Conservation (phyloP, 2,888 invertebrate species). For the Temnothorax unifasciatus region DNA sequence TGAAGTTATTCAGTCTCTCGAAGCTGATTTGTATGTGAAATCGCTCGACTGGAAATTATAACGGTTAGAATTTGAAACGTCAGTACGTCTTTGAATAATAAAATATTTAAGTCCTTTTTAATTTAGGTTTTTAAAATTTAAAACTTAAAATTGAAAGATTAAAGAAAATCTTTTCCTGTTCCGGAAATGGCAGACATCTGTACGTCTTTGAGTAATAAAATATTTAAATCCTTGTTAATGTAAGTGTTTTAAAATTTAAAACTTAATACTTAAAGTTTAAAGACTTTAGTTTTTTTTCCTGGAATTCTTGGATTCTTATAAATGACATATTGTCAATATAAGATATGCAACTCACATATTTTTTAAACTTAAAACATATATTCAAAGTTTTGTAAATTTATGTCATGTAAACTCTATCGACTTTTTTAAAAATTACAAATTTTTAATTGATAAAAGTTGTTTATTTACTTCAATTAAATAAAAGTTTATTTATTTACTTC, state of each 20-base stretch:
- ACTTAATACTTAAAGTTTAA: not conserved
- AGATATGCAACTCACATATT: not conserved
- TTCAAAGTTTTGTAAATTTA: not conserved
- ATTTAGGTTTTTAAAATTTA: not conserved
- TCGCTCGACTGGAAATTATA: not conserved
- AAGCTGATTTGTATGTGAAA: not conserved
- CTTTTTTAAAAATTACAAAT: not conserved
- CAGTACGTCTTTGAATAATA: not conserved
- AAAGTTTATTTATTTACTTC: not conserved
- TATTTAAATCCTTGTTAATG: not conserved
- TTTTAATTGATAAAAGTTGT: not conserved
- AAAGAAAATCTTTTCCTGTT: not conserved
- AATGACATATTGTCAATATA: not conserved
- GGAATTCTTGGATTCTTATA: not conserved
- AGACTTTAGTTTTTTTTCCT: not conserved
- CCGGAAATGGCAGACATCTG: not conserved
- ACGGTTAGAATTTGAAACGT: not conserved
- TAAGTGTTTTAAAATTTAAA: not conserved
- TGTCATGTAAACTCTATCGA: not conserved
- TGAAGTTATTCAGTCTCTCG: slow-evolving; percentile 78
- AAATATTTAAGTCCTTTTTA: not conserved
- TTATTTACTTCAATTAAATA: too few relatives aligned
- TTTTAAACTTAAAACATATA: not conserved
- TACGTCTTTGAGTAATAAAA: not conserved
- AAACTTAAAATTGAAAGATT: not conserved